A percentile compares a stretch with the other conserved stretches of the same genome.
These are phyloP conservation scores for Sabatieria punctata DNA, from an alignment of 2,888 invertebrate species.

Conservation along the genomic window DNA sequence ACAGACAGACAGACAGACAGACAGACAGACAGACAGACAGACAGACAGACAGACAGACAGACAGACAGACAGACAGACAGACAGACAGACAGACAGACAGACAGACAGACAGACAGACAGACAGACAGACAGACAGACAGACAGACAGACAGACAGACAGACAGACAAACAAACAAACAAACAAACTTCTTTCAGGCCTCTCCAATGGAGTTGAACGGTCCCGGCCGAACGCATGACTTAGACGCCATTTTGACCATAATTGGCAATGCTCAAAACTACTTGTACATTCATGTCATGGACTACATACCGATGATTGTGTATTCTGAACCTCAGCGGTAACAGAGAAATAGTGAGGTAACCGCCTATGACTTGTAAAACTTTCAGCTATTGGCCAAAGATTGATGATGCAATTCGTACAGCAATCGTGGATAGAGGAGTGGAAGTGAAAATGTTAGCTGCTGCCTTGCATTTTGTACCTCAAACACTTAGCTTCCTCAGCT, in stretches of 20 bases:
- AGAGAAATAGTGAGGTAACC: neutral
- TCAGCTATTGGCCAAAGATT: conserved; percentile 72
- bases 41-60: too few species aligned
- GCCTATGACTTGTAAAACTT: conserved; percentile 2
- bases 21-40: too few species aligned
- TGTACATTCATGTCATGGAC: conserved; percentile 91
- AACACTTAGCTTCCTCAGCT: conserved; percentile 55
- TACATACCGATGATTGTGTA: conserved; percentile 67
- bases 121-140: too few species aligned
- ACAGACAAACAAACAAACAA: too few species aligned
- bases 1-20: too few species aligned
- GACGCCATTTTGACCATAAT: conserved; percentile 68
- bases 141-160: too few species aligned
- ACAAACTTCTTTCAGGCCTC: conserved; percentile 62
- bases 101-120: too few species aligned
- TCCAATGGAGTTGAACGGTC: conserved; percentile 63
- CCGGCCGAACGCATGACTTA: conserved; percentile 63
- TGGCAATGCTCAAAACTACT: conserved; percentile 57
- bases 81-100: too few species aligned
- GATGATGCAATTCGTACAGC: conserved; percentile 68
- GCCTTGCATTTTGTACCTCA: conserved; percentile 59
- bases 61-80: too few species aligned
- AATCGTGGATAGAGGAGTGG: conserved; percentile 61
- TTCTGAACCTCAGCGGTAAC: conserved; percentile 45
- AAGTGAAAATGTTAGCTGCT: conserved; percentile 63